Evolutionary conservation across 2,797 vertebrate genomes (phyloP), one percentile per base, ranked within the genome.

Genomic region (Ispidina picta): DNA sequence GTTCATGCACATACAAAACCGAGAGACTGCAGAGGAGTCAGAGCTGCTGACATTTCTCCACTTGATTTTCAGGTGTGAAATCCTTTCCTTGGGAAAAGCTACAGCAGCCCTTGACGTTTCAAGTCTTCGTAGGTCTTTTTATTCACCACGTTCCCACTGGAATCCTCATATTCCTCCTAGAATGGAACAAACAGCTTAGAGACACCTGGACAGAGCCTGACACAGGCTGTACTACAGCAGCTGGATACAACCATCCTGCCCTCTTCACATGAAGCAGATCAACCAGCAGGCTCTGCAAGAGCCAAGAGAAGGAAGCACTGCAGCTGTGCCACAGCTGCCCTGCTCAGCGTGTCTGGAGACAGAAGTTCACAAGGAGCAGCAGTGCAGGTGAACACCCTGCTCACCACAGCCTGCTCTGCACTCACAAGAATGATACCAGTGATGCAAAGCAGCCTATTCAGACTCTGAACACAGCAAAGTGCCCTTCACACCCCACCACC

Each of bases 41-140:
- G 31, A 83, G 83, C 80, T 60, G 29, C 22, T 60, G 75, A 21
- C 64, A 26, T 43, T 33, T 14, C 37, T 43, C 55, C 31, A 21
- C 41, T 70, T 25, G 65, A n/a, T 68, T 44, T 41, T 12, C 69
- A 66, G 58, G 7, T 12, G 43, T 23, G 54, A 43, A 79, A 71
- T 65, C 65, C 69, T 63, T 69, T 33, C 14, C 28, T 21, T 23
- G 13, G 78, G 37, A 19, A 35, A 59, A 84, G 78, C 96, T 98
- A 99, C 95, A 99, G 98, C 95, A 99, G 95, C 39, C 99, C 99
- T 83, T 99, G 99, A 77, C 99, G 98, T 96, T 99, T 99, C 97
- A 99, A 95, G 97, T 99, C 99, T 95, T 99, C 99, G 0, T 99
- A 99, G 4, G 99, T 99, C 97, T 99, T 99, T 96, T 99, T 99